phyloP scores from a whole-genome alignment of 2,888 invertebrate species.

The Cheilosia soror region DNA sequence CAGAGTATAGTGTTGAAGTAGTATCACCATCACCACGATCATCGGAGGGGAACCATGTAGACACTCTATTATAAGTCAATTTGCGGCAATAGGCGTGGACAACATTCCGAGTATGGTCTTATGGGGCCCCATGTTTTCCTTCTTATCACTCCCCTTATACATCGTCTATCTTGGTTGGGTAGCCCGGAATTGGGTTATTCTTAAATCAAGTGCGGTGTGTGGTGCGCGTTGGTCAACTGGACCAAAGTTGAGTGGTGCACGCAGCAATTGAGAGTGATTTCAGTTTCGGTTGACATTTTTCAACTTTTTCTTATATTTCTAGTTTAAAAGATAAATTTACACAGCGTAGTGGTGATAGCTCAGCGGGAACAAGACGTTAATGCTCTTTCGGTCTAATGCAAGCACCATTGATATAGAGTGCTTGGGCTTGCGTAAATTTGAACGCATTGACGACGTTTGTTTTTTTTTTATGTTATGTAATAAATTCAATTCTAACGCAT shows the following conservation, averaged over 20 bases:
- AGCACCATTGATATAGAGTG: conserved; percentile 2
- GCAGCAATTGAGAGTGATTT: conserved; percentile 69
- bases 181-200: conserved; percentile 69
- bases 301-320: conserved; percentile 22
- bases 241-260: conserved; percentile 52
- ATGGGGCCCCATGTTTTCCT: conserved; percentile 28
- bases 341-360: conserved; percentile 48
- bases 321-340: conserved; percentile 54
- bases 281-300: conserved; percentile 69
- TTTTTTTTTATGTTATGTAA: conserved; percentile 39
- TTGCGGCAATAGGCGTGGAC: conserved; percentile 59
- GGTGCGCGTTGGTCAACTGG: conserved; percentile 62
- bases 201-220: conserved; percentile 60
- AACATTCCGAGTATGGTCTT: conserved; percentile 67
- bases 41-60: conserved; percentile 6
- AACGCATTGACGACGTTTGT: conserved; percentile 18
- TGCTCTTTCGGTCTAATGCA: conserved; percentile 28
- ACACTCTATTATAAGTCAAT: conserved; percentile 61
- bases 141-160: conserved; percentile 28
- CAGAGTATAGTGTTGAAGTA: conserved; percentile 38
- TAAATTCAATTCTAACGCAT: conserved; percentile 67
- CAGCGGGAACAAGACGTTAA: conserved; percentile 39
- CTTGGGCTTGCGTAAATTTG: conserved; percentile 50
- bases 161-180: conserved; percentile 3
- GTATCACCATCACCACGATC: conserved; percentile 16